Evolutionary conservation across 2,888 invertebrate genomes (phyloP).

Genomic region (Pediacus dermestoides): DNA sequence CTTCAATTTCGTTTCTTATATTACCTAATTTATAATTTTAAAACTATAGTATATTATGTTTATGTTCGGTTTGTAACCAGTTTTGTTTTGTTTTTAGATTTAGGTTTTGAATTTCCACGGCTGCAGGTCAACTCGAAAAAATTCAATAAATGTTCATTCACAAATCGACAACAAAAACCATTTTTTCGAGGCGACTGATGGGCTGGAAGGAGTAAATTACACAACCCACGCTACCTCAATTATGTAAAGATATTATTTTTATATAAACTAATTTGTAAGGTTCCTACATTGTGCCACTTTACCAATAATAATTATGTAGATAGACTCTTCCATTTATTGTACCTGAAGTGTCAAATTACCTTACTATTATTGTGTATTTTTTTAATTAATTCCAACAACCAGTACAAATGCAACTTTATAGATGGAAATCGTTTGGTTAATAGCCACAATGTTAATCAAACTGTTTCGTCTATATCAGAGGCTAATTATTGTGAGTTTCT

Average conservation of each 20-base stretch:
- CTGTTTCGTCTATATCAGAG: too few species aligned
- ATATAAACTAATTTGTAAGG: conserved; percentile 27
- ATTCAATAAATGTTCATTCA: too few species aligned
- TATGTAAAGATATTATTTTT: conserved; percentile 35
- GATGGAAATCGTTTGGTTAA: too few species aligned
- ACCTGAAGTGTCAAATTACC: conserved; percentile 31
- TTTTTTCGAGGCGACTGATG: too few species aligned
- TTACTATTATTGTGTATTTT: neutral
- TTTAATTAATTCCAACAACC: too few species aligned
- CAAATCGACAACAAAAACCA: too few species aligned
- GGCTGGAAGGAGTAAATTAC: too few species aligned
- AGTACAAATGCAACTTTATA: too few species aligned
- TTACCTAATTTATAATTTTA: conserved; percentile 4
- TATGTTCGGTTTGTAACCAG: conserved; percentile 18
- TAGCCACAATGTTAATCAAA: too few species aligned
- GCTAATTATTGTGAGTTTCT: too few species aligned
- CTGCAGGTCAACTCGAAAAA: too few species aligned
- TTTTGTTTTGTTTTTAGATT: conserved; percentile 9
- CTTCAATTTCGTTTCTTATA: conserved; percentile 17
- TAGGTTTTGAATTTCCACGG: conserved; percentile 14
- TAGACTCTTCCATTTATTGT: conserved; percentile 30
- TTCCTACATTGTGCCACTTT: conserved; percentile 39
- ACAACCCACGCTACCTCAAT: conserved; percentile 35
- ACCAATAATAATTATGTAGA: conserved; percentile 14
- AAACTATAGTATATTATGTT: conserved; percentile 5